phyloP scores from a whole-genome alignment of 1,140 invertebrate genomes.

The Andrena cerasifolii region DNA sequence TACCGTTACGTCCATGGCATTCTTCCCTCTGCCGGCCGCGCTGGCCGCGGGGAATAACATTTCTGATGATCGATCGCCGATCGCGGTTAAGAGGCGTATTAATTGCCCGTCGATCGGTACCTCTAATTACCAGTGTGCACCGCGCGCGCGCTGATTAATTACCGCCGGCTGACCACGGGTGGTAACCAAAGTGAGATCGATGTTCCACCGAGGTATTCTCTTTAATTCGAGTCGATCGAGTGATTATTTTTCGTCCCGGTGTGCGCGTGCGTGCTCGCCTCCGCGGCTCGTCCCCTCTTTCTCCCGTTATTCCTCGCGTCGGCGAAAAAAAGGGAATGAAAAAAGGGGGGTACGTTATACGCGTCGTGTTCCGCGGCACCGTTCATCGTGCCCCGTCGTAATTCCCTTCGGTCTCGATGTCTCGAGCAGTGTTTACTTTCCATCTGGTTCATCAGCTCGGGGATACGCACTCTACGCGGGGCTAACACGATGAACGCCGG shows the following conservation, averaged over 20 bases:
- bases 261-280: conserved; percentile 1
- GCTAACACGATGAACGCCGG: too few relatives aligned
- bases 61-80: conserved; percentile 70
- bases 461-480: too few relatives aligned
- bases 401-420: background rate
- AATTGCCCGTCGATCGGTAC: conserved; percentile 68
- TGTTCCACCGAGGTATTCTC: conserved; percentile 55
- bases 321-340: background rate
- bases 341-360: background rate
- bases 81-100: conserved; percentile 70
- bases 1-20: conserved; percentile 39
- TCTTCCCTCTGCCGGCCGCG: conserved; percentile 20
- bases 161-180: conserved; percentile 57
- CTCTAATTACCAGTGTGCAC: conserved; percentile 65
- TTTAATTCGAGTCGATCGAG: conserved; percentile 66
- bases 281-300: background rate
- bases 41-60: conserved; percentile 54
- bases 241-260: conserved; percentile 61
- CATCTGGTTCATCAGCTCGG: too few relatives aligned
- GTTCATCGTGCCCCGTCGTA: too few relatives aligned
- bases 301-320: background rate
- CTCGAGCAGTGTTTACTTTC: background rate
- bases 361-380: too few relatives aligned
- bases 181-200: conserved; percentile 67
- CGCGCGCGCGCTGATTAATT: conserved; percentile 65